These are phyloP conservation scores for Myotis myotis DNA, from an alignment of 2,797 vertebrate genomes.

Conservation along the genomic window DNA sequence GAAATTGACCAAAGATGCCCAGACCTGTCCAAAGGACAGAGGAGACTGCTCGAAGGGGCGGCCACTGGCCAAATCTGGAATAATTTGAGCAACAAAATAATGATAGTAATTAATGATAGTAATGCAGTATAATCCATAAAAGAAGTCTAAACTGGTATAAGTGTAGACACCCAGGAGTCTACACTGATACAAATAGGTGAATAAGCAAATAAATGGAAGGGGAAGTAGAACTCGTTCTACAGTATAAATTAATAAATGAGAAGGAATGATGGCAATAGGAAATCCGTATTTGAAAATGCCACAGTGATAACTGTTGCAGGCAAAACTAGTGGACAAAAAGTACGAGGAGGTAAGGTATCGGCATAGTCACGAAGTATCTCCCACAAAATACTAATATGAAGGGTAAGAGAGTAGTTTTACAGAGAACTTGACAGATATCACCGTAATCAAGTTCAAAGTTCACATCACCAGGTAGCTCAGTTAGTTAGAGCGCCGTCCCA, in stretches of 20 bases:
- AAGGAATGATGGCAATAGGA: not conserved
- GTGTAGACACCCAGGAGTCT: not conserved
- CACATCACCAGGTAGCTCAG: not conserved
- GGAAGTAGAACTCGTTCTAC: not conserved
- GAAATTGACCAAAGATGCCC: not conserved
- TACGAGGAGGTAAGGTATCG: not conserved
- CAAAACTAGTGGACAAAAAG: not conserved
- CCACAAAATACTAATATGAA: not conserved
- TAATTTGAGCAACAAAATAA: not conserved
- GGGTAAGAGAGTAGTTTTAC: not conserved
- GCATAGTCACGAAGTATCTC: not conserved
- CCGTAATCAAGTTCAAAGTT: not conserved
- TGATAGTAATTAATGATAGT: not conserved
- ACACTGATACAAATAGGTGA: not conserved
- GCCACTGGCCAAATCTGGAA: not conserved
- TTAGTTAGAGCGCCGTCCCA: not conserved
- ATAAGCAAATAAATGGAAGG: not conserved
- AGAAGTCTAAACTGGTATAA: not conserved
- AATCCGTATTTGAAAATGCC: slow-evolving; percentile 12
- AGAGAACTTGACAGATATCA: not conserved
- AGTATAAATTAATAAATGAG: not conserved
- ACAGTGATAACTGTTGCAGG: not conserved
- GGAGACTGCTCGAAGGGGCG: not conserved
- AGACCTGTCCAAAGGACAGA: not conserved
- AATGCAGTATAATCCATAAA: not conserved